phyloP scores from a whole-genome alignment of 2,888 invertebrate genomes.

The Euplagia quadripunctaria region DNA sequence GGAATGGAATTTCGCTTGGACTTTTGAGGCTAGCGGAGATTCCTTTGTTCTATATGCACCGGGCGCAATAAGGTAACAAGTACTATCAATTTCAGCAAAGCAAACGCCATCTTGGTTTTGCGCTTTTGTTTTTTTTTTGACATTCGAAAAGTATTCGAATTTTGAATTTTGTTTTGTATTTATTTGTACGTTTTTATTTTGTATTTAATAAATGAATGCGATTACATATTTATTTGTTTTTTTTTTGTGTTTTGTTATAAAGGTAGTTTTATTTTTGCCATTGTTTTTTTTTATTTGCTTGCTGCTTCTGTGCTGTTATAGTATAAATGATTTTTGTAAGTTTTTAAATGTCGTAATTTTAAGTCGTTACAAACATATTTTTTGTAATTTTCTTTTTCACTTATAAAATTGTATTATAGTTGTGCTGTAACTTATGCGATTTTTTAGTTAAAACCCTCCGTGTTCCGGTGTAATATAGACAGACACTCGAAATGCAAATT shows the following conservation, averaged over 20 bases:
- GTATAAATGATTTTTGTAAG: not conserved
- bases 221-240: not conserved
- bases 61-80: slow-evolving; percentile 50
- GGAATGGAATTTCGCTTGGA: slow-evolving; percentile 19
- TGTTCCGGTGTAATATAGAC: not conserved
- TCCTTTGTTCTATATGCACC: slow-evolving; percentile 54
- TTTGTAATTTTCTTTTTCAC: not conserved
- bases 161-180: slow-evolving; percentile 14
- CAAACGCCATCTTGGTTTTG: slow-evolving; percentile 46
- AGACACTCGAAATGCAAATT: not conserved
- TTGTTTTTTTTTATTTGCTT: slow-evolving; percentile 7
- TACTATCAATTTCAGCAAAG: slow-evolving; percentile 37
- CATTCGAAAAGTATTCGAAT: slow-evolving; percentile 6
- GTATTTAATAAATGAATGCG: slow-evolving; percentile 6
- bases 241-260: slow-evolving; percentile 1
- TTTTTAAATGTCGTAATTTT: not conserved
- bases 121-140: slow-evolving; percentile 27
- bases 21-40: slow-evolving; percentile 19
- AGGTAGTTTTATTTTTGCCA: slow-evolving; percentile 2
- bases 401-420: not conserved
- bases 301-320: not conserved
- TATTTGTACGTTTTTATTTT: not conserved
- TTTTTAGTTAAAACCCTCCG: not conserved
- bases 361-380: not conserved
- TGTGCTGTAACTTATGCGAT: not conserved